phyloP scores from a whole-genome alignment of 2,888 invertebrate genomes.

The Dryomyza anilis region DNA sequence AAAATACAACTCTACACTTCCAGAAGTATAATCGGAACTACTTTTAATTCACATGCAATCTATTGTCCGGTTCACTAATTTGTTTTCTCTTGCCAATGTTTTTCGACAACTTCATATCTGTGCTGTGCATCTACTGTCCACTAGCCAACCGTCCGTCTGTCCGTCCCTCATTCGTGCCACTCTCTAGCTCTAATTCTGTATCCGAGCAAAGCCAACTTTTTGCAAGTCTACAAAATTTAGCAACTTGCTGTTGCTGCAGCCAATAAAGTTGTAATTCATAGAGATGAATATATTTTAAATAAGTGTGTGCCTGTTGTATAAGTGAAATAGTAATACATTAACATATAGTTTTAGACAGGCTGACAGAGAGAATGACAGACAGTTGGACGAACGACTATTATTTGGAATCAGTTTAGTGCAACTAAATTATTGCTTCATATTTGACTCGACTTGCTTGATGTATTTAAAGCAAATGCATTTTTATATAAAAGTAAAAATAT shows the following conservation, averaged over 20 bases:
- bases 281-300: constrained; percentile 6
- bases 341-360: background rate
- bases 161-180: background rate
- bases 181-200: background rate
- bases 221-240: constrained; percentile 2
- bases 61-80: constrained; percentile 19
- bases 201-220: background rate
- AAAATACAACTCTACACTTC: no score
- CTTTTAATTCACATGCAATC: constrained; percentile 4
- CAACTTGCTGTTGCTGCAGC: background rate
- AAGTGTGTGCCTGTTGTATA: background rate
- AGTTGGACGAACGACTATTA: background rate
- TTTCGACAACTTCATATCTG: constrained; percentile 8
- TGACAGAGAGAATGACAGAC: background rate
- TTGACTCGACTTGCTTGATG: no score
- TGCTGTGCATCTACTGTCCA: background rate
- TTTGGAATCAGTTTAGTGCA: background rate
- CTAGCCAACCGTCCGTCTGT: background rate
- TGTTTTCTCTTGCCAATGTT: constrained; percentile 18
- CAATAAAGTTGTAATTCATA: constrained; percentile 21
- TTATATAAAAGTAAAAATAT: no score
- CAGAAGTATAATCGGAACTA: background rate
- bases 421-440: no score
- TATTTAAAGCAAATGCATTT: no score
- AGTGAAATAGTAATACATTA: background rate